Evolutionary conservation across 2,797 vertebrate genomes (phyloP).

Genomic region (Crypturellus tataupa): DNA sequence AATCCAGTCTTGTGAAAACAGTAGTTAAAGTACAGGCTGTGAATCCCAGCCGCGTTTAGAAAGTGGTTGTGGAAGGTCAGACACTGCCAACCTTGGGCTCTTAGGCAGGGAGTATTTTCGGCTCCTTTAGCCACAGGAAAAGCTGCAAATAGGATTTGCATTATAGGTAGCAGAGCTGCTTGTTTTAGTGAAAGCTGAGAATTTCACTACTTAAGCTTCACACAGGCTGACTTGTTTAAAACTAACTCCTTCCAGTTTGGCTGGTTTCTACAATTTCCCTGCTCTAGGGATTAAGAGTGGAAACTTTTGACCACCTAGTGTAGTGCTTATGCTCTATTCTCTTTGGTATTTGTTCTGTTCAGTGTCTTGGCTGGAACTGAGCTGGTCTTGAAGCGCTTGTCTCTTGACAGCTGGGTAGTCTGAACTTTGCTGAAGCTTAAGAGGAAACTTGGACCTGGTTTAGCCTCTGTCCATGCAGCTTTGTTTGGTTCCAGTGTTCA

Average conservation of each 20-base stretch:
- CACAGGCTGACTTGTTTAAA: neutral
- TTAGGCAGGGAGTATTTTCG: neutral
- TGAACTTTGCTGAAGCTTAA: neutral
- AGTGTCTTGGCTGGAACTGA: neutral
- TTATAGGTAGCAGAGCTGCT: neutral
- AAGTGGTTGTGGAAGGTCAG: neutral
- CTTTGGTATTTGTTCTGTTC: neutral
- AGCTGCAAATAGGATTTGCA: neutral
- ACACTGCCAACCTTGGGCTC: neutral
- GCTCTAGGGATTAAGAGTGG: neutral
- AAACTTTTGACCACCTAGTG: neutral
- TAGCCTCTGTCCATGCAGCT: neutral
- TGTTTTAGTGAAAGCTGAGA: neutral
- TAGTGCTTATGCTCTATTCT: neutral
- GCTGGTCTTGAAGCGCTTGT: neutral
- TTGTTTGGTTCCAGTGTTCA: accelerated
- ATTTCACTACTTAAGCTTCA: neutral
- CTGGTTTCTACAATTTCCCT: neutral
- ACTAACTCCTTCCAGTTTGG: neutral
- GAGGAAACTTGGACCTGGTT: neutral
- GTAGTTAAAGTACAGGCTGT: neutral
- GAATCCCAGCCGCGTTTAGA: neutral
- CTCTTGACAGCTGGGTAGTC: neutral
- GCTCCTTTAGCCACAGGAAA: accelerated
- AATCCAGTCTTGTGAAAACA: neutral